Base-by-base conservation (phyloP, 2,888 invertebrate genomes). In the Melanophora roralis region DNA sequence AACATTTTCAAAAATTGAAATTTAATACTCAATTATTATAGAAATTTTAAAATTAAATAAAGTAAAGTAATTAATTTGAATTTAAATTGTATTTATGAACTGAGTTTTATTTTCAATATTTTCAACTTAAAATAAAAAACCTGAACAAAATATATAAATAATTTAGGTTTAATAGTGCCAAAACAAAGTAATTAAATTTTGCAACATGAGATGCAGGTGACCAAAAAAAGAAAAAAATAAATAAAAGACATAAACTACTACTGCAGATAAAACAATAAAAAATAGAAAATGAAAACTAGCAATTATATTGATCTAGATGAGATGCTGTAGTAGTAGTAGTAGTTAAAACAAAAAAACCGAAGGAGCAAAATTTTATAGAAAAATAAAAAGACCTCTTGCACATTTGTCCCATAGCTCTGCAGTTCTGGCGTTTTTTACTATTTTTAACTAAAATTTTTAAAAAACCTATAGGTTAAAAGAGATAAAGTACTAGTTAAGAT, bases 221-320 rank as follows among this genome's bases (percentile, higher is more conserved):
- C 1, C 36, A 40, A 59, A 38, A 12, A 14, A 8, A 45, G 14
- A 32, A n/a, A 14, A 49, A 38, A 32, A 36, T 27, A 21, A 57
- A 64, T 2, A 23, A 19, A n/a, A n/a, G 2, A 21, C 27, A 59
- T 3, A 2, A 21, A 23, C 43, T 43, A 38, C 40, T 38, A 45
- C 49, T 49, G 64, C 68, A 64, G 11, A 21, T 59, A 57, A 40
- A 74, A 49, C 47, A 27, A 67, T 16, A 21, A 57, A 60, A 51
- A 59, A 64, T n/a, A 34, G 1, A 19, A 45, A 74, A 64, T 65
- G 69, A 12, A 67, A 79, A 64, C 78, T 71, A 69, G 65, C 79
- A 79, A 79, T 79, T 79, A 79, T 67, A 75, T 75, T 60, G 75
- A 65, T 53, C 59, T 43, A 75, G 79, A 75, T 71, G 71, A 32